These are phyloP conservation scores for Ophion ellenae DNA, from an alignment of 2,888 invertebrate genomes.

Conservation along the genomic window DNA sequence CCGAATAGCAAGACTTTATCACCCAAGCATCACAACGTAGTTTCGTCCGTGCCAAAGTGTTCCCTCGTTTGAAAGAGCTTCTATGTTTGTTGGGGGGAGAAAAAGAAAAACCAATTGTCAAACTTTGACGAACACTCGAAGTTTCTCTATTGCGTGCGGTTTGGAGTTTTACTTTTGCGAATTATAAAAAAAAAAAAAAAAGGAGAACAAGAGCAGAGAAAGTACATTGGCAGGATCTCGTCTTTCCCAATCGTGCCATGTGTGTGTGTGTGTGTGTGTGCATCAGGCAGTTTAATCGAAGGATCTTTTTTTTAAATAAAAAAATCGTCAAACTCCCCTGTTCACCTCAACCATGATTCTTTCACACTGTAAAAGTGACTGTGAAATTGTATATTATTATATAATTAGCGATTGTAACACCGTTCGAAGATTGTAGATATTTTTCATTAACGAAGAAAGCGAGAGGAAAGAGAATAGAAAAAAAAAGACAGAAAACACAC, in stretches of 20 bases:
- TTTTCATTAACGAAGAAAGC: slow-evolving; percentile 78
- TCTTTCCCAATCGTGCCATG: slow-evolving; percentile 65
- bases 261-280: slow-evolving; percentile 41
- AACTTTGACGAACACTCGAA: slow-evolving; percentile 42
- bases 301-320: slow-evolving; percentile 46
- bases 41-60: slow-evolving; percentile 68
- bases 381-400: slow-evolving; percentile 76
- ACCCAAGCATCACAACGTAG: slow-evolving; percentile 36
- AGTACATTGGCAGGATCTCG: slow-evolving; percentile 47
- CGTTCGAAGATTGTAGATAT: slow-evolving; percentile 73
- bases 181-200: slow-evolving; percentile 26
- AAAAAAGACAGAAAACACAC: slow-evolving; percentile 27
- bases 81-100: slow-evolving; percentile 22
- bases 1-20: slow-evolving; percentile 8
- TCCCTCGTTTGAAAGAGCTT: slow-evolving; percentile 33
- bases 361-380: slow-evolving; percentile 79
- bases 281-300: slow-evolving; percentile 53
- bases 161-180: slow-evolving; percentile 37
- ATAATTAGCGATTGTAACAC: slow-evolving; percentile 71
- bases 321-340: slow-evolving; percentile 59
- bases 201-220: neutral
- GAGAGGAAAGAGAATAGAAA: slow-evolving; percentile 69
- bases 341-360: slow-evolving; percentile 67
- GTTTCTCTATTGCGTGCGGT: slow-evolving; percentile 40
- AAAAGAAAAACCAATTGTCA: slow-evolving; percentile 40